Conservation (phyloP, 2,888 invertebrate genomes). For the Byasa hedistus region DNA sequence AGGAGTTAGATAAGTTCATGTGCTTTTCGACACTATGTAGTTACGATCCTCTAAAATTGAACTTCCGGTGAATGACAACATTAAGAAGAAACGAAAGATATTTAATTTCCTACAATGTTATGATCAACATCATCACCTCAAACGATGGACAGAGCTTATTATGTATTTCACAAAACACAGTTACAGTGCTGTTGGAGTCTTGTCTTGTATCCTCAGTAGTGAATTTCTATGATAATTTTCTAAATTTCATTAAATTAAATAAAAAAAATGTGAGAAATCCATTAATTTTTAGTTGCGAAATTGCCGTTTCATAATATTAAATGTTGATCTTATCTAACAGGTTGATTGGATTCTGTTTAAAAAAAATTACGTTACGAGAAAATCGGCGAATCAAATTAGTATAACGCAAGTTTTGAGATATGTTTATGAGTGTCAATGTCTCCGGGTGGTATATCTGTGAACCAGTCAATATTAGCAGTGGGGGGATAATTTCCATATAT, state of each 20-base stretch:
- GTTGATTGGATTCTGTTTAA: conserved; percentile 7
- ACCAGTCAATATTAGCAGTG: conserved; percentile 46
- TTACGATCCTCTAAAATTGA: too few relatives aligned
- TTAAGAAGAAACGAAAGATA: too few relatives aligned
- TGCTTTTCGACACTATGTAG: too few relatives aligned
- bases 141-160: too few relatives aligned
- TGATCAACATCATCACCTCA: too few relatives aligned
- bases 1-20: too few relatives aligned
- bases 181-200: too few relatives aligned
- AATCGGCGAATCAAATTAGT: conserved; percentile 25
- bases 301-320: not conserved
- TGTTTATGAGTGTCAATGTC: conserved; percentile 27
- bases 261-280: not conserved
- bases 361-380: conserved; percentile 21
- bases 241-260: not conserved
- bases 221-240: not conserved
- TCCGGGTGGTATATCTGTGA: conserved; percentile 22
- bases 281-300: not conserved
- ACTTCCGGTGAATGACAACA: too few relatives aligned
- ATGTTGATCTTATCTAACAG: conserved; percentile 9
- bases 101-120: too few relatives aligned
- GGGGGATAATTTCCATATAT: conserved; percentile 65
- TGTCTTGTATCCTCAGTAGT: too few relatives aligned
- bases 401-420: conserved; percentile 27
- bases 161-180: too few relatives aligned